phyloP scores from a whole-genome alignment of 2,888 invertebrate genomes.

The Embidobia sp. region DNA sequence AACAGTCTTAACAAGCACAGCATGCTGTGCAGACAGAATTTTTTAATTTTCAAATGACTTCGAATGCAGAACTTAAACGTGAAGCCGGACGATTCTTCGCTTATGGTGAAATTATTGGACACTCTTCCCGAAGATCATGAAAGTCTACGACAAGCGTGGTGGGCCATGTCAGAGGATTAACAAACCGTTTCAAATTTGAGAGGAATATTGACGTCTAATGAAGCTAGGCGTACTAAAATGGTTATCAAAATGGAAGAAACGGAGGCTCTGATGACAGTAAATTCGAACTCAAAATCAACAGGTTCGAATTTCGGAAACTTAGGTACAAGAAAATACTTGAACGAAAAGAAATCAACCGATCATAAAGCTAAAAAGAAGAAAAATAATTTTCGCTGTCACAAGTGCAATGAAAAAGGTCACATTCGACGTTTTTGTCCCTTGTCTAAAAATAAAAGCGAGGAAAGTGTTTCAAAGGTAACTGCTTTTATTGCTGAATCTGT shows the following conservation, averaged over 20 bases:
- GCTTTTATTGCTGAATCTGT: no score
- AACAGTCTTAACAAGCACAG: conserved; percentile 36
- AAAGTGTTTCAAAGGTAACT: no score
- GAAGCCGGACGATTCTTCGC: conserved; percentile 44
- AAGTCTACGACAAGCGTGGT: conserved; percentile 46
- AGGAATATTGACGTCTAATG: neutral
- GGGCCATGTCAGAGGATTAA: conserved; percentile 41
- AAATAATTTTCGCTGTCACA: neutral
- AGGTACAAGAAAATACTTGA: neutral
- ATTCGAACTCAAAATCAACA: conserved; percentile 2
- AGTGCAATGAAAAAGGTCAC: conserved; percentile 6
- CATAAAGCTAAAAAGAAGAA: neutral
- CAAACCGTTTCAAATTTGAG: conserved; percentile 37
- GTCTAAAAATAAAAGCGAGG: neutral
- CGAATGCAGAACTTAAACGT: conserved; percentile 45
- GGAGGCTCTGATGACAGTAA: conserved; percentile 22
- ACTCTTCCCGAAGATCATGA: conserved; percentile 50
- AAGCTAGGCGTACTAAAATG: conserved; percentile 21
- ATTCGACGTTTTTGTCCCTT: conserved; percentile 3
- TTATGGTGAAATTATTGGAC: conserved; percentile 52
- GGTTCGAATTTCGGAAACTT: no score
- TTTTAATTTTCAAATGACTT: conserved; percentile 33
- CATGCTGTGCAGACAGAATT: conserved; percentile 41
- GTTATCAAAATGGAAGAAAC: conserved; percentile 25
- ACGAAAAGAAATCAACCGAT: neutral